Percentiles rank a stretch among this genome's conserved stretches.
These are phyloP conservation scores for Abrostola triplasia DNA, from an alignment of 2,888 invertebrate genomes.

Conservation along the genomic window DNA sequence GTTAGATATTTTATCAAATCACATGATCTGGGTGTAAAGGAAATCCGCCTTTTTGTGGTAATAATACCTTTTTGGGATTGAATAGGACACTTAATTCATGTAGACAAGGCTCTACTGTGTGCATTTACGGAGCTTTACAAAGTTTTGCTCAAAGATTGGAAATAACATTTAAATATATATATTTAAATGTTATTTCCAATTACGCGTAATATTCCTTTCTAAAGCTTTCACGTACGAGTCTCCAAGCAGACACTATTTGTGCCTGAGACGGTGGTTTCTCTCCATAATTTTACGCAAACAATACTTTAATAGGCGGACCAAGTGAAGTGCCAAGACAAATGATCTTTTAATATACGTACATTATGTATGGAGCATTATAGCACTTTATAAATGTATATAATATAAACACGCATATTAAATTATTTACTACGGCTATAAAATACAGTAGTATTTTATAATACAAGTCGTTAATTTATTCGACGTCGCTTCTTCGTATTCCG, in stretches of 20 bases:
- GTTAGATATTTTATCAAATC: no score
- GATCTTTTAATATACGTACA: constrained; percentile 19
- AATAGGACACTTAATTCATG: no score
- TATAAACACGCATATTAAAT: constrained; percentile 20
- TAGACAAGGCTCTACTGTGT: no score
- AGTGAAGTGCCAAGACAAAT: constrained; percentile 14
- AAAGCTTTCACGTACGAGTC: constrained; percentile 23
- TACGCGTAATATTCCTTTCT: constrained; percentile 17
- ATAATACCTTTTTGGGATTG: no score
- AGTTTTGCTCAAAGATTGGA: no score
- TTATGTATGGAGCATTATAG: constrained; percentile 20
- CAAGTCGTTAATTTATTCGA: constrained; percentile 42
- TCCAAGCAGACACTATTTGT: neutral
- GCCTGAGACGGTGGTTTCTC: constrained; percentile 18
- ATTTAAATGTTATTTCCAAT: neutral
- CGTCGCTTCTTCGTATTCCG: constrained; percentile 33
- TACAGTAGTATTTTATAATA: constrained; percentile 41
- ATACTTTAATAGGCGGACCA: constrained; percentile 16
- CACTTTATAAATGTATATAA: constrained; percentile 24
- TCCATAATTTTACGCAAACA: constrained; percentile 16
- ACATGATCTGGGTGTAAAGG: no score
- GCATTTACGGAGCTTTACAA: no score
- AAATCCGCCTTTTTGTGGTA: no score
- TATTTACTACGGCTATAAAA: constrained; percentile 43
- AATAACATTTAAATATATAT: constrained; percentile 6